Percentiles rank a stretch among this genome's conserved stretches.
Conservation (phyloP, 1,140 invertebrate genomes). For the Sycobia sp. region DNA sequence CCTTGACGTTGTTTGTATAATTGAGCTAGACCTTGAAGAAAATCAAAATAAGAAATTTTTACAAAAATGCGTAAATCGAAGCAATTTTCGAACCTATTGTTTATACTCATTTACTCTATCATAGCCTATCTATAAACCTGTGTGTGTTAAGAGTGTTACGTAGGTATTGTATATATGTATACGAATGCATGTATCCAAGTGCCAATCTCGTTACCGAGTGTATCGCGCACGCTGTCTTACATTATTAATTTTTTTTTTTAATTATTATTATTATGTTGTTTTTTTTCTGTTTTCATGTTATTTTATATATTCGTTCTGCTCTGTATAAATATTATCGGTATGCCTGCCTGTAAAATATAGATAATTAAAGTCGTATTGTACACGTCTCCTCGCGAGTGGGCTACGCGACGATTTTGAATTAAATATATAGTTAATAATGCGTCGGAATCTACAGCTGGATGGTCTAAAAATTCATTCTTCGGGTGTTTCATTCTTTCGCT, state of each 20-base stretch:
- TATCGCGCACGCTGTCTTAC: slow-evolving; percentile 12
- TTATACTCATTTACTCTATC: slow-evolving; percentile 58
- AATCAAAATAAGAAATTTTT: no score
- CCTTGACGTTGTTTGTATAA: slow-evolving; percentile 16
- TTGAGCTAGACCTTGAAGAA: slow-evolving; percentile 38
- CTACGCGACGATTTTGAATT: slow-evolving; percentile 27
- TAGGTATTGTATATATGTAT: slow-evolving; percentile 29
- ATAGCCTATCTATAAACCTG: slow-evolving; percentile 60
- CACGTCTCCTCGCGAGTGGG: slow-evolving; percentile 4
- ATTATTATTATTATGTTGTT: no score
- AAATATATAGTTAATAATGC: no score
- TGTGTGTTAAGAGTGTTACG: slow-evolving; percentile 41
- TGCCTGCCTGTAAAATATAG: slow-evolving; percentile 46
- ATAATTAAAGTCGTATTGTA: slow-evolving; percentile 35
- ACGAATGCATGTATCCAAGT: slow-evolving; percentile 12
- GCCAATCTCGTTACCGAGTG: slow-evolving; percentile 26
- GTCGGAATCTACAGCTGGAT: slow-evolving; percentile 44
- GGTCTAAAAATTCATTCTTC: slow-evolving; percentile 43
- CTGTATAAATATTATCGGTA: slow-evolving; percentile 42
- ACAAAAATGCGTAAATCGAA: slow-evolving; percentile 49
- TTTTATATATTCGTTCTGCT: slow-evolving; percentile 29
- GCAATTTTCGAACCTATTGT: slow-evolving; percentile 48
- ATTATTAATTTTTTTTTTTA: no score
- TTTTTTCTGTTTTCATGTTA: no score
- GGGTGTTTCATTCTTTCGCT: slow-evolving; percentile 25